A percentile compares a stretch with the other conserved stretches of the same genome.
Evolutionary conservation across 2,113 vertebrate species (phyloP).

Genomic region (Poeciliopsis occidentalis): DNA sequence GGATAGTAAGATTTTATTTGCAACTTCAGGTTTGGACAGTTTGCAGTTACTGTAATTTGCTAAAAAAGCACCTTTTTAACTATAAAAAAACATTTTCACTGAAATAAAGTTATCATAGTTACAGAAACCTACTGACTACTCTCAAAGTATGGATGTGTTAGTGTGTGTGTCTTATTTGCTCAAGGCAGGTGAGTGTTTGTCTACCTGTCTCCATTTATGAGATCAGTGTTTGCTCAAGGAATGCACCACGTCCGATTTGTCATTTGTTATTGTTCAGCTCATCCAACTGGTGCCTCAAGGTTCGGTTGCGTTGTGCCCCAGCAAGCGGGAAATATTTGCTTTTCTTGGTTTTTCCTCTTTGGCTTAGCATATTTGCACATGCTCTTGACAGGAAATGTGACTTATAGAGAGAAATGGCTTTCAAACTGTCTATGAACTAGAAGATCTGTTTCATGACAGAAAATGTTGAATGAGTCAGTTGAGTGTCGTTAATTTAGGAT

Average conservation of each 20-base stretch:
- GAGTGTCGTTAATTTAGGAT: constrained; percentile 5
- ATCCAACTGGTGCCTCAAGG: constrained; percentile 58
- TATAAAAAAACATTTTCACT: neutral
- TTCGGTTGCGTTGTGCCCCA: constrained; percentile 42
- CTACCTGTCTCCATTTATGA: constrained; percentile 68
- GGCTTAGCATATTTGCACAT: constrained; percentile 32
- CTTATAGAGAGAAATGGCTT: constrained; percentile 17
- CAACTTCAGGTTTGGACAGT: neutral
- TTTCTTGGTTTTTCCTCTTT: constrained; percentile 38
- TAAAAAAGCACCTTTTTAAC: neutral
- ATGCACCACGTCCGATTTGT: constrained; percentile 73
- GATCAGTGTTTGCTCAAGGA: constrained; percentile 70
- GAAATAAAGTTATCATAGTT: neutral
- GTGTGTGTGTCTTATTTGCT: constrained; percentile 62
- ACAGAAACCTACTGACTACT: constrained; percentile 30
- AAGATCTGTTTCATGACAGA: neutral
- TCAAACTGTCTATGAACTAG: neutral
- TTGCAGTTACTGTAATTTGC: neutral
- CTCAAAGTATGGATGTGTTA: constrained; percentile 24
- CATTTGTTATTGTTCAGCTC: constrained; percentile 67
- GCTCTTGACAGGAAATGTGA: constrained; percentile 31
- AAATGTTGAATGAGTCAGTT: neutral
- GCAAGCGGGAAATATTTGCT: constrained; percentile 62
- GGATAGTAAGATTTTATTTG: neutral
- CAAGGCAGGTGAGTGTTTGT: constrained; percentile 77